phyloP scores from a whole-genome alignment of 2,888 invertebrate genomes.

The Trachelus tabidus region DNA sequence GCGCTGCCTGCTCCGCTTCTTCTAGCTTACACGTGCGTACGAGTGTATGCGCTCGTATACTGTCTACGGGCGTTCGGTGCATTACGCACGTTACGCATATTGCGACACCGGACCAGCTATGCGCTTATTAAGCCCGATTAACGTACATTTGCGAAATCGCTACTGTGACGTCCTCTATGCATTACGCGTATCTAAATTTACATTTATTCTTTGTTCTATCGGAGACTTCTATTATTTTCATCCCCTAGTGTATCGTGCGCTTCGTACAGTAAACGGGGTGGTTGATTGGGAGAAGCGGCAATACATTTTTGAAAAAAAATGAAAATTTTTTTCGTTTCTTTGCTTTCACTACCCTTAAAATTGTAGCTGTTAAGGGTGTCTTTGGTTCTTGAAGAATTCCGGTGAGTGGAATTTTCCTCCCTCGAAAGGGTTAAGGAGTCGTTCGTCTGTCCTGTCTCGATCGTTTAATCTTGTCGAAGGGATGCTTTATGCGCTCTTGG shows the following conservation, averaged over 20 bases:
- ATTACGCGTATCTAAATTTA: neutral
- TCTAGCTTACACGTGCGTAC: neutral
- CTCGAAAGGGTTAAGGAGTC: neutral
- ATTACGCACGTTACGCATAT: neutral
- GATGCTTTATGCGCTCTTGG: neutral
- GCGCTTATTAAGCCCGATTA: constrained; percentile 42
- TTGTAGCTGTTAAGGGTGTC: neutral
- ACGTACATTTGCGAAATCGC: constrained; percentile 50
- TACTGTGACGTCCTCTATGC: neutral
- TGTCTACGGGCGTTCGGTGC: neutral
- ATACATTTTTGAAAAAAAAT: no score
- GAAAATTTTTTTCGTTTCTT: neutral
- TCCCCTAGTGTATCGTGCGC: neutral
- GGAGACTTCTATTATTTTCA: neutral
- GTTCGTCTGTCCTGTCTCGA: neutral
- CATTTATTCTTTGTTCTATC: neutral
- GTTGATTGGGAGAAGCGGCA: no score
- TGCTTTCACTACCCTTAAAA: neutral
- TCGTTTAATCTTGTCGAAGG: neutral
- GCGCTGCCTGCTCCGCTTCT: neutral
- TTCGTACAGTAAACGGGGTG: neutral
- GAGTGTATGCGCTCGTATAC: neutral
- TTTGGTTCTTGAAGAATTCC: neutral
- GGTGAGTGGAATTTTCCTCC: neutral
- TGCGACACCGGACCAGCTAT: neutral